Conservation (phyloP, 1,140 invertebrate genomes). For the Eulimnadia texana region DNA sequence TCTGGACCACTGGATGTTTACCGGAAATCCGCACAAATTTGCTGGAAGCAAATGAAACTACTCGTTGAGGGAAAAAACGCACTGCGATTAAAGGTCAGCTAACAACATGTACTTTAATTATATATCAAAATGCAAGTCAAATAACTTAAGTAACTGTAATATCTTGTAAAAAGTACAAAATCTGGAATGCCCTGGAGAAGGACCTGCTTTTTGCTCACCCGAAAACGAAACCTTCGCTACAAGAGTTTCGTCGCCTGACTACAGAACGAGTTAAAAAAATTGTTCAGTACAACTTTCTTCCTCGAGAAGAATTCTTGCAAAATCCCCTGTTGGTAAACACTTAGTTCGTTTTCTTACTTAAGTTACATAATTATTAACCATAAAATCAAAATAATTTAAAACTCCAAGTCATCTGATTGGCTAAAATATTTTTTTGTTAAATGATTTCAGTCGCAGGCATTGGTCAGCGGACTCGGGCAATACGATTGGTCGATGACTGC, state of each 20-base stretch:
- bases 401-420: too few relatives aligned
- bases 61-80: slow-evolving; percentile 54
- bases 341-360: neutral
- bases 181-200: slow-evolving; percentile 64
- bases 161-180: slow-evolving; percentile 45
- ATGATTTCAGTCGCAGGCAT: too few relatives aligned
- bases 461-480: slow-evolving; percentile 41
- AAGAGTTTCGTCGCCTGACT: slow-evolving; percentile 44
- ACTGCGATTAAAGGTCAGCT: slow-evolving; percentile 42
- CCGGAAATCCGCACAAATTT: slow-evolving; percentile 52
- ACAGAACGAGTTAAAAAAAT: slow-evolving; percentile 43
- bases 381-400: slow-evolving; percentile 23
- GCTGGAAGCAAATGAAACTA: slow-evolving; percentile 61
- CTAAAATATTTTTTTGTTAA: too few relatives aligned
- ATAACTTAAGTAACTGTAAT: too few relatives aligned
- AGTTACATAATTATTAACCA: neutral
- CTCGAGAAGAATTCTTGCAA: slow-evolving; percentile 38
- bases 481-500: slow-evolving; percentile 51
- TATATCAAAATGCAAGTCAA: neutral
- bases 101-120: neutral
- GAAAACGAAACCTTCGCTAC: slow-evolving; percentile 33
- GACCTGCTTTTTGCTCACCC: slow-evolving; percentile 59
- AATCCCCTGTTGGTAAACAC: slow-evolving; percentile 28
- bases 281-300: slow-evolving; percentile 44
- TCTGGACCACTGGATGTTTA: slow-evolving; percentile 53